Conservation (phyloP, 2,113 vertebrate genomes). For the Cynopterus brachyotis region DNA sequence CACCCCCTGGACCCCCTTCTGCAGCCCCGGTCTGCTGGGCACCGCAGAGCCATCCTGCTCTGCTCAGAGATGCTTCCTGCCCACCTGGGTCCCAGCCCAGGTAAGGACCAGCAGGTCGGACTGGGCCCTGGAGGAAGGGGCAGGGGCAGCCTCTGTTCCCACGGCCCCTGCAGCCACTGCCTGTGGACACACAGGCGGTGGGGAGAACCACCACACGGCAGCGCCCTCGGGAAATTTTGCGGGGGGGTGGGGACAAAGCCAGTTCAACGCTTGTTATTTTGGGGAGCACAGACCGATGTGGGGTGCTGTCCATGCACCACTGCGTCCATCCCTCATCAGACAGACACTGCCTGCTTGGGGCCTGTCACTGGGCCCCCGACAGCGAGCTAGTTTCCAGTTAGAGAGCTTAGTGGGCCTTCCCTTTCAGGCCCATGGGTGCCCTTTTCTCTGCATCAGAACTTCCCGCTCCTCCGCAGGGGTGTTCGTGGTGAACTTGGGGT, state of each 20-base stretch:
- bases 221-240: not conserved
- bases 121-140: rapidly evolving
- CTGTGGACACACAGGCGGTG: rapidly evolving
- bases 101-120: not conserved
- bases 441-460: not conserved
- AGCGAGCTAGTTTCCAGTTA: rapidly evolving
- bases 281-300: rapidly evolving
- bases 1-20: constrained; percentile 79
- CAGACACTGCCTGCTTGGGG: not conserved
- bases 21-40: not conserved
- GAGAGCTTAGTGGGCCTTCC: not conserved
- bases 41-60: not conserved
- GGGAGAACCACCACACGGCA: rapidly evolving
- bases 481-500: not conserved
- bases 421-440: not conserved
- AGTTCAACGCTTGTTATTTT: not conserved
- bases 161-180: not conserved
- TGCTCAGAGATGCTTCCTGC: not conserved
- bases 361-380: rapidly evolving
- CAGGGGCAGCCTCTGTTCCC: not conserved
- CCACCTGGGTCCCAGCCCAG: not conserved
- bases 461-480: not conserved
- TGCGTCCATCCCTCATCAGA: rapidly evolving
- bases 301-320: rapidly evolving
- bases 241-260: not conserved